A percentile compares a stretch with the other conserved stretches of the same genome.
Evolutionary conservation across 1,140 invertebrate species (phyloP).

Genomic region (Drosophila oshimai): DNA sequence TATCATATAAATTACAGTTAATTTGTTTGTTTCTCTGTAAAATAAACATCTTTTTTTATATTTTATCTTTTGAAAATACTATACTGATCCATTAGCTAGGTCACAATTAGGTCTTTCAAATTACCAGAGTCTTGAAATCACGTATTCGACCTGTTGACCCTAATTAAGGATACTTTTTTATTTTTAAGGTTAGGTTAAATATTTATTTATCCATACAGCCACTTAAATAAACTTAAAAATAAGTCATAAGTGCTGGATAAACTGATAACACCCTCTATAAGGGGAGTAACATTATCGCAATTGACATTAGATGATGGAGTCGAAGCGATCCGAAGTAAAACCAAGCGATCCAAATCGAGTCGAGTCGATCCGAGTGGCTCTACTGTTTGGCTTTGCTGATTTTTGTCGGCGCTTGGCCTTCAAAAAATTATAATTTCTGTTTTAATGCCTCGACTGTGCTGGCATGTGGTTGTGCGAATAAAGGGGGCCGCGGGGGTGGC

Average conservation of each 20-base stretch:
- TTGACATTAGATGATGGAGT: slow-evolving; percentile 60
- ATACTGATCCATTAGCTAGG: too few species aligned
- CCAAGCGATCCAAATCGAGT: slow-evolving; percentile 23
- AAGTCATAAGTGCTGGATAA: background rate
- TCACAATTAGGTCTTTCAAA: background rate
- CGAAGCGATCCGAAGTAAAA: background rate
- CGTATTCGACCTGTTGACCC: background rate
- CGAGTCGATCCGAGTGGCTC: slow-evolving; percentile 25
- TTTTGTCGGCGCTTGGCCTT: slow-evolving; percentile 57
- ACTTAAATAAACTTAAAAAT: background rate
- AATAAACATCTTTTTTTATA: too few species aligned
- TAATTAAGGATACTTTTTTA: too few species aligned
- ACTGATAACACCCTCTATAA: background rate
- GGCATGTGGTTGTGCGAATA: background rate
- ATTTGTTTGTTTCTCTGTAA: too few species aligned
- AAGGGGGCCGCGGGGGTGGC: background rate
- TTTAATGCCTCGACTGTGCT: slow-evolving; percentile 49
- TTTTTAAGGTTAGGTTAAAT: too few species aligned
- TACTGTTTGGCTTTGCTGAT: too few species aligned
- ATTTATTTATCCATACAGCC: too few species aligned
- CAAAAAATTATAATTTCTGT: slow-evolving; percentile 80
- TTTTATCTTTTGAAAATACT: too few species aligned
- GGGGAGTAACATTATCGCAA: slow-evolving; percentile 44
- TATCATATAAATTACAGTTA: too few species aligned
- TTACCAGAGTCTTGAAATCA: background rate